Evolutionary conservation across 1,140 invertebrate species (phyloP).

Genomic region (Phortica variegata): DNA sequence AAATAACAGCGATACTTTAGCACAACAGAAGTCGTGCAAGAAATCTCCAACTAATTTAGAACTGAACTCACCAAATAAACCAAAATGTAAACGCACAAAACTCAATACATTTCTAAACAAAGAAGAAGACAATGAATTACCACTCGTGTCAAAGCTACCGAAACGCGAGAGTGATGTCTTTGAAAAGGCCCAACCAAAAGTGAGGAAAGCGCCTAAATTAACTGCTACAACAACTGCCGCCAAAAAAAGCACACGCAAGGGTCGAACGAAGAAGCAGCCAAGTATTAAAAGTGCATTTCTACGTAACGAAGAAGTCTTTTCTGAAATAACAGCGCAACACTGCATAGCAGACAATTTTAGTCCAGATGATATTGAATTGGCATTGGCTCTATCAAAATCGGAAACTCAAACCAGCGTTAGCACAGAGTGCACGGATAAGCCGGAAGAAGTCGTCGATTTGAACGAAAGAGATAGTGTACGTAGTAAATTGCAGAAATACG

Average conservation of each 20-base stretch:
- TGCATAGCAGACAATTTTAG: constrained; percentile 45
- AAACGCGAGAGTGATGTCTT: constrained; percentile 25
- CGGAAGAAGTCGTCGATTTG: constrained; percentile 25
- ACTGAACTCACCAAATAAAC: constrained; percentile 10
- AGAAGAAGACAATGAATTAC: background rate
- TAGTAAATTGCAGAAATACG: constrained; percentile 36
- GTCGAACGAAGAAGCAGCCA: constrained; percentile 28
- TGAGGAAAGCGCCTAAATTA: constrained; percentile 41
- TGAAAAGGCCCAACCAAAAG: constrained; percentile 21
- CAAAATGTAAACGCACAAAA: constrained; percentile 21
- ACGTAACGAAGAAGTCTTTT: constrained; percentile 45
- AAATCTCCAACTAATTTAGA: background rate
- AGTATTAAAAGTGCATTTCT: constrained; percentile 41
- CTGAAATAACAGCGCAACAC: constrained; percentile 46
- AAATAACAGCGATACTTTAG: background rate
- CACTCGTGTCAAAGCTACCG: background rate
- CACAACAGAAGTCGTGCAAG: background rate
- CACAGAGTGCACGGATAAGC: constrained; percentile 14
- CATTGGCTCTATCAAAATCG: constrained; percentile 46
- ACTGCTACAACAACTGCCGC: constrained; percentile 10
- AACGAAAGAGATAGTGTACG: constrained; percentile 26
- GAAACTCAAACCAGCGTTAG: constrained; percentile 28
- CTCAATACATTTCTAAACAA: constrained; percentile 7
- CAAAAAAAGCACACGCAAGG: constrained; percentile 1
- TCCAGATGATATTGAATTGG: constrained; percentile 50